A percentile compares a stretch with the other conserved stretches of the same genome.
Conservation (phyloP, 2,888 invertebrate species). For the Marronus borbonicus region DNA sequence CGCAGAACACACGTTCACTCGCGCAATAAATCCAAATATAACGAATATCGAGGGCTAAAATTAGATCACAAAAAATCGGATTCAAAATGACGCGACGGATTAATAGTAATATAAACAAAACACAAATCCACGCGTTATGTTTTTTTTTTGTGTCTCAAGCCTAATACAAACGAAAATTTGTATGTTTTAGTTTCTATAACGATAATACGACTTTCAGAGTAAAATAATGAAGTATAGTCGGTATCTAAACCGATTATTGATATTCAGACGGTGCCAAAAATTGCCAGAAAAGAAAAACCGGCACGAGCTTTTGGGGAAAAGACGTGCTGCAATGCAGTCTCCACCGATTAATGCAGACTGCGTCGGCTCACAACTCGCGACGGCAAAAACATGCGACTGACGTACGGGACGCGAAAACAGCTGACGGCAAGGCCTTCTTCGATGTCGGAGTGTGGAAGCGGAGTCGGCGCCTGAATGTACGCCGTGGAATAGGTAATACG, state of each 20-base stretch:
- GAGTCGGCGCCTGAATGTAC: neutral
- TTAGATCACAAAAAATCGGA: slow-evolving; percentile 37
- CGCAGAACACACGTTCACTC: neutral
- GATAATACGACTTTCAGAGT: neutral
- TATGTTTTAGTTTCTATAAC: too few relatives aligned
- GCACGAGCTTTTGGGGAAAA: neutral
- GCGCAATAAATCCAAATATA: slow-evolving; percentile 42
- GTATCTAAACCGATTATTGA: slow-evolving; percentile 5
- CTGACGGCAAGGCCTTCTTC: slow-evolving; percentile 32
- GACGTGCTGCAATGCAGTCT: slow-evolving; percentile 54
- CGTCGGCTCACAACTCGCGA: slow-evolving; percentile 49
- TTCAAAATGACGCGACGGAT: slow-evolving; percentile 2
- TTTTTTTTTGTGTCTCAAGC: too few relatives aligned
- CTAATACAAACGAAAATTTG: too few relatives aligned
- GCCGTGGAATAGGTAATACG: too few relatives aligned
- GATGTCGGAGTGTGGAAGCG: neutral
- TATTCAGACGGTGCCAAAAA: slow-evolving; percentile 16
- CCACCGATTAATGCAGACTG: slow-evolving; percentile 47
- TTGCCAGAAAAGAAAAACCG: neutral
- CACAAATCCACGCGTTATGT: too few relatives aligned
- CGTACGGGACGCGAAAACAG: slow-evolving; percentile 13
- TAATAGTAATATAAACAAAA: slow-evolving; percentile 20
- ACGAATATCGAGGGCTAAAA: slow-evolving; percentile 29
- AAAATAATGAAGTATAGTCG: neutral
- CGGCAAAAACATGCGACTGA: neutral